Percentiles rank a stretch among this genome's conserved stretches.
Evolutionary conservation across 1,140 invertebrate genomes (phyloP).

Genomic region (Dinothrombium tinctorium): DNA sequence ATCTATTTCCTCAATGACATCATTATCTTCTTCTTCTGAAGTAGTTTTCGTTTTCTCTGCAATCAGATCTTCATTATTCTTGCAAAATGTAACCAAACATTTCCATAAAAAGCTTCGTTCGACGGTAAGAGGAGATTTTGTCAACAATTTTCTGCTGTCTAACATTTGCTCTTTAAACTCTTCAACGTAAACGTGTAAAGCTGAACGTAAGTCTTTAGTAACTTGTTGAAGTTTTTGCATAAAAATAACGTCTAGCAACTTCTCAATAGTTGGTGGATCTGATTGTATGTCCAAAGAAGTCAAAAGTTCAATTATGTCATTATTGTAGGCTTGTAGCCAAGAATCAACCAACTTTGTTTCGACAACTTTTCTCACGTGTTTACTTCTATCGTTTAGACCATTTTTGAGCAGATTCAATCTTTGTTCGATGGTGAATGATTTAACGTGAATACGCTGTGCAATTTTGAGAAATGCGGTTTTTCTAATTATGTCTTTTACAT

Average conservation of each 20-base stretch:
- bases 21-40: background rate
- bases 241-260: background rate
- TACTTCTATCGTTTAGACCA: slow-evolving; percentile 2
- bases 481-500: slow-evolving; percentile 6
- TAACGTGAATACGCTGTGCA: background rate
- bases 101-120: slow-evolving; percentile 2
- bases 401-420: background rate
- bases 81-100: background rate
- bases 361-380: background rate
- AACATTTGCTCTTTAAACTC: slow-evolving; percentile 1
- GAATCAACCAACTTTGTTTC: background rate
- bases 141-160: slow-evolving; percentile 1
- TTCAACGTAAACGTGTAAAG: background rate
- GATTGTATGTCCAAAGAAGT: background rate
- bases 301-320: slow-evolving; percentile 1
- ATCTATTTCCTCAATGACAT: background rate
- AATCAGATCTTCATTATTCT: slow-evolving; percentile 2
- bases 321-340: slow-evolving; percentile 1
- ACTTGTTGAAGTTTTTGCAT: background rate
- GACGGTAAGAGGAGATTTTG: background rate
- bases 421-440: background rate
- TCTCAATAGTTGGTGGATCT: background rate
- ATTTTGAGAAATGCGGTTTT: slow-evolving; percentile 2
- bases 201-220: too few species aligned
- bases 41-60: background rate